These are phyloP conservation scores for Napeogenes sylphis DNA, from an alignment of 2,888 invertebrate species.

Conservation along the genomic window DNA sequence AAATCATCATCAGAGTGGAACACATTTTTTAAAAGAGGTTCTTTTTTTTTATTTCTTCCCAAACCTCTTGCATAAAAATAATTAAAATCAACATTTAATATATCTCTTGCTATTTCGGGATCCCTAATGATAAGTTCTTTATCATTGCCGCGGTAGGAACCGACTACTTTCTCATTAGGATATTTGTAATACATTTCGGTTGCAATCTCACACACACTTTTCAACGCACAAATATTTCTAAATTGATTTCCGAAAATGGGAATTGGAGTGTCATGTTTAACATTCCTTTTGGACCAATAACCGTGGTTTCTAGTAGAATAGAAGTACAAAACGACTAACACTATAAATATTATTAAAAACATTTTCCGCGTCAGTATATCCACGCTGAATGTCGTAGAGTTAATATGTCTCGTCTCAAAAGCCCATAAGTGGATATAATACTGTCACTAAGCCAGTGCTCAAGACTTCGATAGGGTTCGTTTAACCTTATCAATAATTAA, in stretches of 20 bases:
- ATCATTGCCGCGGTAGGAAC: slow-evolving; percentile 48
- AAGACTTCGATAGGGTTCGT: no score
- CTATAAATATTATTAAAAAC: slow-evolving; percentile 18
- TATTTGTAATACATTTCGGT: slow-evolving; percentile 50
- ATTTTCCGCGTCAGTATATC: neutral
- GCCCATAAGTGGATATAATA: no score
- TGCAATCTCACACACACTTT: slow-evolving; percentile 42
- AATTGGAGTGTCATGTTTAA: slow-evolving; percentile 50
- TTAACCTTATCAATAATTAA: no score
- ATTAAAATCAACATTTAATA: slow-evolving; percentile 50
- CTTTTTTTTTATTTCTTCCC: slow-evolving; percentile 41
- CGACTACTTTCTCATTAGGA: slow-evolving; percentile 55
- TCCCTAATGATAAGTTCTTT: slow-evolving; percentile 56
- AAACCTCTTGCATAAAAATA: slow-evolving; percentile 51
- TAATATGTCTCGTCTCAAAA: slow-evolving; percentile 3
- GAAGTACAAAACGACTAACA: slow-evolving; percentile 28
- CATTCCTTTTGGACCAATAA: slow-evolving; percentile 53
- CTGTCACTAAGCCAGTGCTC: no score
- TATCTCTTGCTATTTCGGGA: slow-evolving; percentile 45
- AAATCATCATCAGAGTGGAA: slow-evolving; percentile 55
- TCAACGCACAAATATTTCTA: slow-evolving; percentile 40
- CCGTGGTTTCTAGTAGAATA: slow-evolving; percentile 48
- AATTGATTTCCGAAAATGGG: slow-evolving; percentile 54
- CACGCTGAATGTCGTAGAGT: neutral
- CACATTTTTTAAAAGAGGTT: slow-evolving; percentile 48